phyloP scores from a whole-genome alignment of 2,797 vertebrate species.

The Urocyon cinereoargenteus region DNA sequence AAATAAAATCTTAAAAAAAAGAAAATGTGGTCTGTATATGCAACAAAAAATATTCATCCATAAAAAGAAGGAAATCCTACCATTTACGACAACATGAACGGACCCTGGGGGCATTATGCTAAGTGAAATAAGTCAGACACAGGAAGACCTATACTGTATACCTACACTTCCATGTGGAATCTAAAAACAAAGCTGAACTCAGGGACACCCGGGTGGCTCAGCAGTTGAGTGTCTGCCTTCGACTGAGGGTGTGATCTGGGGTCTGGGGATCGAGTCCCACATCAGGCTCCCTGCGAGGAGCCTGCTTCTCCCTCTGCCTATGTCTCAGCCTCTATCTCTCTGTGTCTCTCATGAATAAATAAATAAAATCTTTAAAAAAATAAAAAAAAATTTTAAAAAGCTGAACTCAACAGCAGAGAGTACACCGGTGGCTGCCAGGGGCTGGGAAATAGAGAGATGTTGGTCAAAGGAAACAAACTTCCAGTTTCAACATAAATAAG shows the following conservation, averaged over 20 bases:
- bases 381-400: too few relatives aligned
- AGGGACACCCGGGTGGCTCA: too few relatives aligned
- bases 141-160: not conserved
- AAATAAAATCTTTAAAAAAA: too few relatives aligned
- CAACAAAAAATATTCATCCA: not conserved
- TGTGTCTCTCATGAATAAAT: too few relatives aligned
- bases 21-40: not conserved
- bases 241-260: too few relatives aligned
- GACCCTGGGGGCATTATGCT: not conserved
- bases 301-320: too few relatives aligned
- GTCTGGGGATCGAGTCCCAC: too few relatives aligned
- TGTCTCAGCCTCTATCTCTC: too few relatives aligned
- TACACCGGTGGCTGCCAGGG: not conserved
- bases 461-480: not conserved
- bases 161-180: not conserved
- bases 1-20: too few relatives aligned
- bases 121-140: not conserved
- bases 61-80: constrained; percentile 25
- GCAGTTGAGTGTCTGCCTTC: too few relatives aligned
- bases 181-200: too few relatives aligned
- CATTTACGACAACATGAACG: not conserved
- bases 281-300: too few relatives aligned
- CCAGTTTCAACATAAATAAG: not conserved
- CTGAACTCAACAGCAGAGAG: not conserved
- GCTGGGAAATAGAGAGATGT: not conserved